phyloP scores from a whole-genome alignment of 2,113 vertebrate species.

The Eclectus roratus region DNA sequence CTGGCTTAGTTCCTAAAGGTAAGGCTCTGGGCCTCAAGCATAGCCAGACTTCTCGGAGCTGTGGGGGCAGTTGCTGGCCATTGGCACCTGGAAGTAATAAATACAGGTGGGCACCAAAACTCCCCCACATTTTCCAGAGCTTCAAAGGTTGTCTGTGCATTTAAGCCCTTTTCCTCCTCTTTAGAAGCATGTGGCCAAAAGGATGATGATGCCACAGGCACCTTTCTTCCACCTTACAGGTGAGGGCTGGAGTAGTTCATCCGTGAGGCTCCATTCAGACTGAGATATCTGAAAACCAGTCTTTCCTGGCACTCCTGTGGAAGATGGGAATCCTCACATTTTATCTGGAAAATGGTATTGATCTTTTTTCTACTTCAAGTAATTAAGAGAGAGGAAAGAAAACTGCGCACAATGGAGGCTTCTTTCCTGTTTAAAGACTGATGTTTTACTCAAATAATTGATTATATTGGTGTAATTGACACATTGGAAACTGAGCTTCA shows the following conservation, averaged over 20 bases:
- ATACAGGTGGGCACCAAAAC: not conserved
- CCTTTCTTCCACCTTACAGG: not conserved
- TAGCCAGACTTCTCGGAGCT: not conserved
- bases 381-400: not conserved
- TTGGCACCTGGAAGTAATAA: not conserved
- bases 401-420: not conserved
- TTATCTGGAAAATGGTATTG: not conserved
- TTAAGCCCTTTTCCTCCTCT: not conserved
- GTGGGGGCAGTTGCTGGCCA: rapidly evolving
- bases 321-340: not conserved
- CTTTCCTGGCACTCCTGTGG: not conserved
- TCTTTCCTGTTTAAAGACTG: not conserved
- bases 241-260: not conserved
- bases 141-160: not conserved
- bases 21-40: not conserved
- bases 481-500: not conserved
- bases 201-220: rapidly evolving
- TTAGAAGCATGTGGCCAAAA: rapidly evolving
- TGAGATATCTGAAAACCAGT: not conserved
- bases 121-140: not conserved
- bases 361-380: not conserved
- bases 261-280: not conserved
- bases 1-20: not conserved
- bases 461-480: not conserved
- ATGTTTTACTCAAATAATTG: not conserved